These are phyloP conservation scores for Aphelocoma californica DNA, from an alignment of 2,797 vertebrate genomes.

Conservation along the genomic window DNA sequence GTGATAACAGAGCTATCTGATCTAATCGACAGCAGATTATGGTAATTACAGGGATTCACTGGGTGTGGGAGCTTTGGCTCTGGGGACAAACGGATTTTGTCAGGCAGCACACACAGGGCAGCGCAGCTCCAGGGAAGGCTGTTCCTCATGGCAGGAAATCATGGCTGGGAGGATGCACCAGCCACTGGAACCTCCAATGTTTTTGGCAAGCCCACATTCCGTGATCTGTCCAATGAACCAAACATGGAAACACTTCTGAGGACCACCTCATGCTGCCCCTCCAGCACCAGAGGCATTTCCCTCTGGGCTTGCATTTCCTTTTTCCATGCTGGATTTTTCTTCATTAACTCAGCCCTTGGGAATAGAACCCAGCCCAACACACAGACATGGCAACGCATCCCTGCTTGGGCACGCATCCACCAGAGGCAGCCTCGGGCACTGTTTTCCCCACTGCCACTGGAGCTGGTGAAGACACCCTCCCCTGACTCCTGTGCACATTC, in stretches of 20 bases:
- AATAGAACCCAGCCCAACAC: background rate
- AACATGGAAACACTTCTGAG: background rate
- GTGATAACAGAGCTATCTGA: constrained; percentile 47
- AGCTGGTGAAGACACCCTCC: background rate
- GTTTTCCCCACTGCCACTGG: background rate
- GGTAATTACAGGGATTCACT: background rate
- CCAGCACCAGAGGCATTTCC: background rate
- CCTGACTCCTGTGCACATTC: background rate
- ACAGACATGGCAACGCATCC: background rate
- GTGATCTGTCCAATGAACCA: background rate
- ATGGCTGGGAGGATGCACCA: background rate
- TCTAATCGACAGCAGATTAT: constrained; percentile 48
- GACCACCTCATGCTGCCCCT: background rate
- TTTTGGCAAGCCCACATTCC: background rate
- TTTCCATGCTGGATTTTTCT: background rate
- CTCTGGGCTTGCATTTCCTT: background rate
- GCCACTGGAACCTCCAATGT: background rate
- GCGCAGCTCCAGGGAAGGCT: background rate
- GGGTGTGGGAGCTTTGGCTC: background rate
- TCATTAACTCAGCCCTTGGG: background rate
- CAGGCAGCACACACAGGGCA: background rate
- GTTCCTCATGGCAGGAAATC: background rate
- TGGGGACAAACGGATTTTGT: background rate
- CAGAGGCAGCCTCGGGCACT: accelerated
- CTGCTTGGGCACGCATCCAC: background rate